Evolutionary conservation across 1,140 invertebrate species (phyloP).

Genomic region (Mizuhopecten yessoensis): DNA sequence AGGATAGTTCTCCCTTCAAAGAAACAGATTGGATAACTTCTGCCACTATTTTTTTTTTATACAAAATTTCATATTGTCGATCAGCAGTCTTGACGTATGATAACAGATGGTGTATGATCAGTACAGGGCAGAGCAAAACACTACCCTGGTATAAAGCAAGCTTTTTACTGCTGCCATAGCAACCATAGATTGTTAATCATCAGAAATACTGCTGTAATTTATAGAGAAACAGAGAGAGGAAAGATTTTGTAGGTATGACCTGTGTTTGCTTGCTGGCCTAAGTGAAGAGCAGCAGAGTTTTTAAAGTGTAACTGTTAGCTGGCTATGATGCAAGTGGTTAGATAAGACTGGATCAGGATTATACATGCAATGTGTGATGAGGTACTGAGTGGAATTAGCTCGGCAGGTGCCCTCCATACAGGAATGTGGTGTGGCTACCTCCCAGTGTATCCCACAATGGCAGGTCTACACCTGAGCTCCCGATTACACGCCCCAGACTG

Average conservation of each 20-base stretch:
- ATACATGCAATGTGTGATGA: constrained; percentile 25
- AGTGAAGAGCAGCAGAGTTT: too few relatives aligned
- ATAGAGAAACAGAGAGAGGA: too few relatives aligned
- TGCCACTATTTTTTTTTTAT: neutral
- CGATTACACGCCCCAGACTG: too few relatives aligned
- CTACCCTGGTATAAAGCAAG: too few relatives aligned
- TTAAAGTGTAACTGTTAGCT: neutral
- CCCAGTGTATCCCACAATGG: neutral
- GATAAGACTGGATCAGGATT: constrained; percentile 37
- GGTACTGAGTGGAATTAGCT: constrained; percentile 9
- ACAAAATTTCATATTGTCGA: neutral
- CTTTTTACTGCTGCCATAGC: too few relatives aligned
- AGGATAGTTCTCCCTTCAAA: neutral
- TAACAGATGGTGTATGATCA: neutral
- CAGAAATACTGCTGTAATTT: too few relatives aligned
- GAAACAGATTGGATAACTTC: neutral
- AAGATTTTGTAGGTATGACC: too few relatives aligned
- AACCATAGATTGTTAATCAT: too few relatives aligned
- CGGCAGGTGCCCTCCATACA: constrained; percentile 9
- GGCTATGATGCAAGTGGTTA: neutral
- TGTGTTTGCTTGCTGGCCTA: too few relatives aligned
- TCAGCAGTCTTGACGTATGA: neutral
- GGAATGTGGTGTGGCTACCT: neutral
- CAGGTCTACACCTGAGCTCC: neutral
- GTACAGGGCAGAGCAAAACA: neutral